Conservation (phyloP, 2,797 vertebrate genomes). For the Salmo trutta region DNA sequence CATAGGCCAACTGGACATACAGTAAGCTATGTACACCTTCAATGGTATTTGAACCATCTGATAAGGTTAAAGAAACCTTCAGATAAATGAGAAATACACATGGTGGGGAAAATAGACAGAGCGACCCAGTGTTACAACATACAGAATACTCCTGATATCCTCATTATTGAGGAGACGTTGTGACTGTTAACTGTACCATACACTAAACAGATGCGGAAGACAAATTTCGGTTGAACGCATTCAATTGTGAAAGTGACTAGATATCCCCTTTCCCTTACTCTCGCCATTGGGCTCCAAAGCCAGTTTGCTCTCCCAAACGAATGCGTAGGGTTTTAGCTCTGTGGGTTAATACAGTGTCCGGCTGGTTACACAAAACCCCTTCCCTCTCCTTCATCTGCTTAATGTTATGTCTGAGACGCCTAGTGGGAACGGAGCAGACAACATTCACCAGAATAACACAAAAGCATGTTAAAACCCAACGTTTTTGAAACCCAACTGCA, state of each 20-base stretch:
- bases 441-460: neutral
- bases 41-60: neutral
- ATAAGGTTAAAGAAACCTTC: neutral
- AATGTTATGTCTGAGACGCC: neutral
- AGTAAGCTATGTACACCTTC: neutral
- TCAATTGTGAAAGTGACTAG: too few relatives aligned
- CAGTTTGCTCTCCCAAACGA: too few relatives aligned
- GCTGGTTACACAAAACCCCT: neutral
- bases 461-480: neutral
- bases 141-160: neutral
- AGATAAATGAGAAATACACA: neutral
- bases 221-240: too few relatives aligned
- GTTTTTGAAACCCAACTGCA: too few relatives aligned
- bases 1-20: neutral
- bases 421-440: neutral
- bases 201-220: too few relatives aligned
- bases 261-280: too few relatives aligned
- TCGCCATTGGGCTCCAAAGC: too few relatives aligned
- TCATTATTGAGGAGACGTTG: neutral
- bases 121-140: neutral
- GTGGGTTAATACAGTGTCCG: neutral
- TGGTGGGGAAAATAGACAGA: neutral
- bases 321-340: too few relatives aligned
- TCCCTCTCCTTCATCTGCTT: neutral
- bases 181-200: neutral